Conservation (phyloP, 2,797 vertebrate genomes). For the Clarias pachynema region DNA sequence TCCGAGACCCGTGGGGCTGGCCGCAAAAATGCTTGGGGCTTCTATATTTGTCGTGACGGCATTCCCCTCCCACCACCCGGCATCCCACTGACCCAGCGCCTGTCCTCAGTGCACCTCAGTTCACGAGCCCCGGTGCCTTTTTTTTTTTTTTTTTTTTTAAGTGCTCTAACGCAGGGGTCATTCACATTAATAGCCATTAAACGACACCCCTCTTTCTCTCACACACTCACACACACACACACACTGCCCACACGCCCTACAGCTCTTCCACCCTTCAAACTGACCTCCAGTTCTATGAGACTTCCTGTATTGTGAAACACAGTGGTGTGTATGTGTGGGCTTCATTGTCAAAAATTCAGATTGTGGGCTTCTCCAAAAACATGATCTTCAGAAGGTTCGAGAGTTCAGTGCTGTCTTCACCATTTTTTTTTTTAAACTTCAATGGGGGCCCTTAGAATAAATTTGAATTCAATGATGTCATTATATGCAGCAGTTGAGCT, state of each 20-base stretch:
- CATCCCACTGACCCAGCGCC: conserved; percentile 73
- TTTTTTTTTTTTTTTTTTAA: conserved; percentile 34
- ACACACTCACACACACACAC: no score
- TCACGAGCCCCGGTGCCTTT: conserved; percentile 48
- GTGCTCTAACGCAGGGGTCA: conserved; percentile 47
- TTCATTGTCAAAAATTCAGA: conserved; percentile 41
- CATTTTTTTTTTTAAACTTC: background rate
- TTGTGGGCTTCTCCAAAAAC: background rate
- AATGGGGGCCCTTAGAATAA: conserved; percentile 1
- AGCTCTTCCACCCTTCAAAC: conserved; percentile 36
- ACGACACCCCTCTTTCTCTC: conserved; percentile 25
- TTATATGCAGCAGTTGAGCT: background rate
- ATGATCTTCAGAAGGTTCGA: conserved; percentile 22
- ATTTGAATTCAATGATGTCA: background rate
- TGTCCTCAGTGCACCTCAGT: conserved; percentile 74
- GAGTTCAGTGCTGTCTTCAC: conserved; percentile 10
- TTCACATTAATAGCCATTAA: conserved; percentile 32
- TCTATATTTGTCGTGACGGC: conserved; percentile 79
- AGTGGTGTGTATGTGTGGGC: conserved; percentile 44
- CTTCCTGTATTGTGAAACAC: conserved; percentile 43
- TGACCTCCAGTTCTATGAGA: conserved; percentile 15
- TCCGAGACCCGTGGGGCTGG: conserved; percentile 73
- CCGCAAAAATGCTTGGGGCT: conserved; percentile 79
- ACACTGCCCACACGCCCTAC: conserved; percentile 9
- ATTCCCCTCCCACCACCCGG: conserved; percentile 73